These are phyloP conservation scores for Drosophila cracens DNA, from an alignment of 2,888 invertebrate species.

Conservation along the genomic window DNA sequence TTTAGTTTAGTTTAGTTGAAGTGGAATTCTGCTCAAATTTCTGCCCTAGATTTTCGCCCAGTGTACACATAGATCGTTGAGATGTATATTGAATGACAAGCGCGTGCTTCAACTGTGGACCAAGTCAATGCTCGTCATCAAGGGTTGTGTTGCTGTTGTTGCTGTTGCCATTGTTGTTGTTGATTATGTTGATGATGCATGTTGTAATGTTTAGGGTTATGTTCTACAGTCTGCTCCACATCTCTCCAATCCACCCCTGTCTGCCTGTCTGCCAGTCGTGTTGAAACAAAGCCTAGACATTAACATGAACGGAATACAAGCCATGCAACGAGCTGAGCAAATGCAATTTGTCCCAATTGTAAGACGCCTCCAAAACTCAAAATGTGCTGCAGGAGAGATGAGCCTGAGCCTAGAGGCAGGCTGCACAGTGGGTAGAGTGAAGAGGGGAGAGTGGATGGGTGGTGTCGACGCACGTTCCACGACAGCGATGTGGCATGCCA, in stretches of 20 bases:
- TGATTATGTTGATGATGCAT: slow-evolving; percentile 79
- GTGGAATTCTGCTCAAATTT: neutral
- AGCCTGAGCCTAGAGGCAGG: neutral
- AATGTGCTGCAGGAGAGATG: slow-evolving; percentile 2
- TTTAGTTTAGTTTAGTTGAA: too few relatives aligned
- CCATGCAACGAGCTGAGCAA: slow-evolving; percentile 66
- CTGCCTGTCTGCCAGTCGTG: slow-evolving; percentile 8
- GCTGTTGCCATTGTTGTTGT: slow-evolving; percentile 52
- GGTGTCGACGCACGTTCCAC: neutral
- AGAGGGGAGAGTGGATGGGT: too few relatives aligned
- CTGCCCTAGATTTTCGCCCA: neutral
- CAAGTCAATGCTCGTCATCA: slow-evolving; percentile 11
- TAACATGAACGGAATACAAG: slow-evolving; percentile 46
- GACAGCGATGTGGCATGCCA: slow-evolving; percentile 51
- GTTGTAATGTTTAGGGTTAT: slow-evolving; percentile 77
- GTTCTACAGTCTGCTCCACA: slow-evolving; percentile 32
- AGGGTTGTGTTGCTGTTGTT: slow-evolving; percentile 21
- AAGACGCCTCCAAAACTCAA: slow-evolving; percentile 28
- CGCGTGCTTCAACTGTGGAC: slow-evolving; percentile 50
- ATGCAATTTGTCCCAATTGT: slow-evolving; percentile 83
- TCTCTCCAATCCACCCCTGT: neutral
- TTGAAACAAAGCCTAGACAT: slow-evolving; percentile 49
- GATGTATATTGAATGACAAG: slow-evolving; percentile 72
- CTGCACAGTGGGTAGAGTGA: neutral
- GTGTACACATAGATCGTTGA: slow-evolving; percentile 55